Evolutionary conservation across 1,140 invertebrate species (phyloP), one percentile per base, ranked within the genome.

Genomic region (Scaptomyza hsui): DNA sequence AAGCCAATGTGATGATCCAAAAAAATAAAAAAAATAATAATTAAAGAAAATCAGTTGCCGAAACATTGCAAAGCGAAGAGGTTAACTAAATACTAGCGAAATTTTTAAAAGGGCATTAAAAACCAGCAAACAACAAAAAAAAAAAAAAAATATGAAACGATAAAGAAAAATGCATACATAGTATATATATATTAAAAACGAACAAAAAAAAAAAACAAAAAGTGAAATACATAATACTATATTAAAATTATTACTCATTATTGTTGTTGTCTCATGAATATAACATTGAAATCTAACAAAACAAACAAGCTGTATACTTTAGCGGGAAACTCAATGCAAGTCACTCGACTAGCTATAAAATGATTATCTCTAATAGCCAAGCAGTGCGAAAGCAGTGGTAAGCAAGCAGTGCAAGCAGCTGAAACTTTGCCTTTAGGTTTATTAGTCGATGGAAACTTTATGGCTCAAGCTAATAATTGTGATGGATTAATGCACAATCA

Each of bases 261-360:
- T 86, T 86, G 78, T 88, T 86, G 81, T 88, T 88, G 82, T 86
- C 82, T 86, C 74, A 81, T 78, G 81, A 86, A 85, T 86, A 85
- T 86, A 86, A 79, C 79, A 82, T 86, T 85, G 77, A 85, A 85
- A 86, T 75, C 81, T 65, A 80, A 72, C 48, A 62, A 70, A 70
- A 70, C n/a, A 39, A 26, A 49, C 5, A 19, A 65, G 0, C 64
- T 29, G 44, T 72, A 41, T 69, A 62, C 55, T 44, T 44, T 44
- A n/a, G 56, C 1, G 3, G 12, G 12, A 1, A n/a, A n/a, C n/a
- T n/a, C n/a, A 37, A 0, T 13, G 4, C 32, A 37, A n/a, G n/a
- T n/a, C n/a, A n/a, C n/a, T n/a, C n/a, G n/a, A n/a, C n/a, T n/a
- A n/a, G n/a, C n/a, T n/a, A n/a, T n/a, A n/a, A n/a, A n/a, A n/a